These are phyloP conservation scores for Drosophila orosa DNA, from an alignment of 1,140 invertebrate species.

Conservation along the genomic window DNA sequence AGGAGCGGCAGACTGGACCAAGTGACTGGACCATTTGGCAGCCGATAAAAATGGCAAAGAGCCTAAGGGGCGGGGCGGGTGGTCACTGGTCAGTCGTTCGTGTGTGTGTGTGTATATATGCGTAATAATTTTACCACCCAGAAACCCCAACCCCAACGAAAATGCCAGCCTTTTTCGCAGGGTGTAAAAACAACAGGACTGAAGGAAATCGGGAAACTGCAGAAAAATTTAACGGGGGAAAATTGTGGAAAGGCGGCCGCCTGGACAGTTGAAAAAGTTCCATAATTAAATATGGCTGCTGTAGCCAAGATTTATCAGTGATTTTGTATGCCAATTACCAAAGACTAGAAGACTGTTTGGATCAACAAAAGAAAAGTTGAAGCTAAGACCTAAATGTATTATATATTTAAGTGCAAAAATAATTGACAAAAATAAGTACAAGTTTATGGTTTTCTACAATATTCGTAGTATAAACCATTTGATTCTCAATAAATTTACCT, in stretches of 20 bases:
- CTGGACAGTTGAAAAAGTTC: slow-evolving; percentile 55
- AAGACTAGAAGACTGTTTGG: neutral
- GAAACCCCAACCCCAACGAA: neutral
- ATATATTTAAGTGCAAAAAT: neutral
- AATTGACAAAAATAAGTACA: neutral
- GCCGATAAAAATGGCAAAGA: slow-evolving; percentile 70
- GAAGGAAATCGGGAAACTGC: neutral
- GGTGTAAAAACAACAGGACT: slow-evolving; percentile 21
- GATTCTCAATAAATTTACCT: neutral
- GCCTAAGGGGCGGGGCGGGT: slow-evolving; percentile 45
- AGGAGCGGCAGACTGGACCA: slow-evolving; percentile 50
- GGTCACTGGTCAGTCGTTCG: too few species aligned
- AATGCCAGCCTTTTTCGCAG: neutral
- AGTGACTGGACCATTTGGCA: slow-evolving; percentile 74
- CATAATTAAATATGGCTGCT: slow-evolving; percentile 69
- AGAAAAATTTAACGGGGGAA: too few species aligned
- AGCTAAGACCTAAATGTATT: neutral
- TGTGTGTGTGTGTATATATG: slow-evolving; percentile 25
- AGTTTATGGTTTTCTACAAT: too few species aligned
- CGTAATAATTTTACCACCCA: slow-evolving; percentile 30
- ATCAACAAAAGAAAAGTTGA: neutral
- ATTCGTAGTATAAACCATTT: neutral
- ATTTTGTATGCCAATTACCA: slow-evolving; percentile 18
- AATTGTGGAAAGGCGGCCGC: neutral
- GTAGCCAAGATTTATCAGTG: slow-evolving; percentile 64